Evolutionary conservation across 1,140 invertebrate genomes (phyloP), one percentile per base, ranked within the genome.

Genomic region (Orius insidiosus): DNA sequence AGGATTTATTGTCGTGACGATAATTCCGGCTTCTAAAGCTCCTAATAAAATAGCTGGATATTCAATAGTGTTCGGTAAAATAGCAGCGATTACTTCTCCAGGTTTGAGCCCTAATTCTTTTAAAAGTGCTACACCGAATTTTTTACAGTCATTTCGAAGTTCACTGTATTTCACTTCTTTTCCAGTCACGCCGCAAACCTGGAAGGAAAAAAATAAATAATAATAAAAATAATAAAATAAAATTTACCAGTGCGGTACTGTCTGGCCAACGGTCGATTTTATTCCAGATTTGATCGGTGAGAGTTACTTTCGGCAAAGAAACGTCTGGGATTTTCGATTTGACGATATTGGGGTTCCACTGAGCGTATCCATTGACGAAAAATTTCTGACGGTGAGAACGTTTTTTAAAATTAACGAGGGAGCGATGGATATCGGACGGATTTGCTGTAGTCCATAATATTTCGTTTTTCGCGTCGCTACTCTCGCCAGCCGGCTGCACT

Each of bases 1-100:
- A 2, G 84, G 81, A 65, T 89, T 92, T 0, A 84, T 66, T 0
- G 83, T 77, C 6, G 83, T 84, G 4, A 80, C 68, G 8, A 75
- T 55, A 0, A 80, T 65, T 0, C 83, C 85, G 16, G 78, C 75
- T 53, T 76, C 70, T 2, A 80, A 55, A 41, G 68, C 67, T 2
- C 80, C 86, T 30, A 84, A 56, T 10, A 73, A 56, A 1, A 72
- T 66, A 4, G 82, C 68, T 1, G 74, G 63, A 58, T 71, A 82
- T 59, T 90, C 84, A 0, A 84, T 81, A 11, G 71, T 58, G 61
- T 90, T 92, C 3, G 78, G 75, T 46, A 82, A 53, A 50, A 82
- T 68, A 4, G 88, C 47, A 6, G 74, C 77, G 2, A 88, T 53
- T 0, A 76, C 68, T 54, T 88, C 80, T 1, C 78, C 76, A 34